Percentiles rank a stretch among this genome's conserved stretches.
phyloP scores from a whole-genome alignment of 2,888 invertebrate genomes.

The Calliphora vomitoria region DNA sequence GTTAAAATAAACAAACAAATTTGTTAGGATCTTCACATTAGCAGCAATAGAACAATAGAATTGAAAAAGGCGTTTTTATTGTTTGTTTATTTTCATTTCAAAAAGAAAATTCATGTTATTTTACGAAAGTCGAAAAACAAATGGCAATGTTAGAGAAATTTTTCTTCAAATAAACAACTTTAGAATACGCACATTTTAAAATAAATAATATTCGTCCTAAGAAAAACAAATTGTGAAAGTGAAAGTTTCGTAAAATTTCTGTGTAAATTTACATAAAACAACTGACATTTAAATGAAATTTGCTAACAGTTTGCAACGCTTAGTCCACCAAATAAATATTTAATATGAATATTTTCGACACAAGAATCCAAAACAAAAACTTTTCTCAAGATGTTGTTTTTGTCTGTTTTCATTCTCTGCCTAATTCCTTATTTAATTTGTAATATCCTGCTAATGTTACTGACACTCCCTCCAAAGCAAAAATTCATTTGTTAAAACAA shows the following conservation, averaged over 20 bases:
- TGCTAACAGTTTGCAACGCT: too few relatives aligned
- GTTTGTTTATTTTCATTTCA: conserved; percentile 29
- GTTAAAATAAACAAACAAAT: conserved; percentile 42
- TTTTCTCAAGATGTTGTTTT: too few relatives aligned
- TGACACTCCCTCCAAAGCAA: background rate
- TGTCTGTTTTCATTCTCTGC: too few relatives aligned
- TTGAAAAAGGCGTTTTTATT: conserved; percentile 22
- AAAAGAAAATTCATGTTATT: conserved; percentile 6
- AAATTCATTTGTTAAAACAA: background rate
- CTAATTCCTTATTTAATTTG: background rate
- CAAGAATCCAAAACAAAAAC: too few relatives aligned
- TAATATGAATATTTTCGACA: too few relatives aligned
- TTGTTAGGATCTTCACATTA: background rate
- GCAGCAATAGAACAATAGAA: background rate
- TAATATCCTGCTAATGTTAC: background rate
- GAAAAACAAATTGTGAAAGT: background rate
- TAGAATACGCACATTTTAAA: background rate
- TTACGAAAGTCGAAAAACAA: conserved; percentile 22
- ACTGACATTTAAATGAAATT: too few relatives aligned
- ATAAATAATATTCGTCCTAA: background rate
- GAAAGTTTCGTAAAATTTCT: background rate
- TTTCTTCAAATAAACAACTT: conserved; percentile 22
- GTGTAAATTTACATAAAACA: too few relatives aligned
- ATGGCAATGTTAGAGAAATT: conserved; percentile 18
- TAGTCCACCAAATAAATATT: too few relatives aligned